Evolutionary conservation across 2,113 vertebrate species (phyloP).

Genomic region (Leptobrachium ailaonicum): DNA sequence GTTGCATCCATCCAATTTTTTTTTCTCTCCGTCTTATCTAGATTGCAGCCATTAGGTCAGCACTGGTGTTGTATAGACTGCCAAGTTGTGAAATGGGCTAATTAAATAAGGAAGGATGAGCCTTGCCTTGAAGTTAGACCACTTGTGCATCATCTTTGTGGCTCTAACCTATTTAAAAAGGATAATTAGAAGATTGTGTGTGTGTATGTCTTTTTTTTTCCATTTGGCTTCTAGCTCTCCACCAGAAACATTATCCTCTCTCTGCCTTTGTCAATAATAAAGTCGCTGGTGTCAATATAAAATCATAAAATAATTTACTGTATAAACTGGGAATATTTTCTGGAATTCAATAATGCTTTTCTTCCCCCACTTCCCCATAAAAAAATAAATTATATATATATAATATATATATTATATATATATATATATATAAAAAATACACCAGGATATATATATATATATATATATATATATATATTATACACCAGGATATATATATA

Average conservation of each 20-base stretch:
- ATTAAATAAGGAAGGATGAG: constrained; percentile 51
- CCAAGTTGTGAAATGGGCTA: constrained; percentile 43
- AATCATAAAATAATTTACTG: neutral
- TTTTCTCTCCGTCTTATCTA: constrained; percentile 22
- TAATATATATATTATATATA: too few species aligned
- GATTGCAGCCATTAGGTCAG: constrained; percentile 29
- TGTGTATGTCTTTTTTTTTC: neutral
- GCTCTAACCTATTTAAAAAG: constrained; percentile 33
- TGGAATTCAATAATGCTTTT: too few species aligned
- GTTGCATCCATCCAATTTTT: constrained; percentile 23
- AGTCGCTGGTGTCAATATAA: constrained; percentile 30
- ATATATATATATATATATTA: too few species aligned
- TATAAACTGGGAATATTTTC: too few species aligned
- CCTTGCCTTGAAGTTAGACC: constrained; percentile 43
- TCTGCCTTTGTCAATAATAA: constrained; percentile 34
- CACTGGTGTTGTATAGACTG: constrained; percentile 38
- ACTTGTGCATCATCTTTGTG: constrained; percentile 38
- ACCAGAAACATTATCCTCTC: constrained; percentile 28
- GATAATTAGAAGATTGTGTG: constrained; percentile 39
- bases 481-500: too few species aligned
- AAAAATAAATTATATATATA: too few species aligned
- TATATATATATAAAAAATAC: too few species aligned
- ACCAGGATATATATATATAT: too few species aligned
- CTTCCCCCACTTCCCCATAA: too few species aligned
- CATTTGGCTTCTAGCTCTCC: constrained; percentile 15